Percentiles rank a stretch among this genome's conserved stretches.
phyloP scores from a whole-genome alignment of 2,797 vertebrate genomes.

The Neostethus bicornis region DNA sequence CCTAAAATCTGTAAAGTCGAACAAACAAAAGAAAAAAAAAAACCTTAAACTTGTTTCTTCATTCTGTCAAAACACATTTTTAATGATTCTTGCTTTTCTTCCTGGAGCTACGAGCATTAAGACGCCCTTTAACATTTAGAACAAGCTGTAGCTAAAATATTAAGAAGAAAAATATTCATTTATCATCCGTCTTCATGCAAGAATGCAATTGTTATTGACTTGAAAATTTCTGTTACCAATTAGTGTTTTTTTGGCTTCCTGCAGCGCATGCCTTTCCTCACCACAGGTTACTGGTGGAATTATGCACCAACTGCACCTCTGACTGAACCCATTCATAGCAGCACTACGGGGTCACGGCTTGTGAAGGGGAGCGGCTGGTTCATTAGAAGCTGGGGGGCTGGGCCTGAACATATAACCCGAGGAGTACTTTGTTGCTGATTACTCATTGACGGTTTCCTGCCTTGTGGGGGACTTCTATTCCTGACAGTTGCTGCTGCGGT shows the following conservation, averaged over 20 bases:
- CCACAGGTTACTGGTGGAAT: conserved; percentile 46
- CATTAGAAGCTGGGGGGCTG: conserved; percentile 36
- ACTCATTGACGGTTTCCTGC: conserved; percentile 70
- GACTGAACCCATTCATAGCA: conserved; percentile 38
- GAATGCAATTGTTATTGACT: no score
- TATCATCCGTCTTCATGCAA: no score
- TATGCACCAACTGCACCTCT: conserved; percentile 42
- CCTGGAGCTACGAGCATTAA: no score
- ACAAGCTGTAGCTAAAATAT: no score
- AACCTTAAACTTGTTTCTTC: no score
- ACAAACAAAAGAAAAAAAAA: no score
- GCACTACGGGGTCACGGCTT: conserved; percentile 28
- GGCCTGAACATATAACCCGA: conserved; percentile 57
- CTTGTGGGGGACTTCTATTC: conserved; percentile 69
- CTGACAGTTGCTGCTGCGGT: conserved; percentile 62
- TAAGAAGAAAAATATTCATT: no score
- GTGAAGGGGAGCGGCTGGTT: conserved; percentile 54
- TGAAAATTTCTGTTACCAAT: not conserved
- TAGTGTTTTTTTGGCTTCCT: conserved; percentile 16
- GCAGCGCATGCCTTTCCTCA: conserved; percentile 10
- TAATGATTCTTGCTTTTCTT: no score
- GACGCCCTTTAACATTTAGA: no score
- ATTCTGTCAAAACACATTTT: no score
- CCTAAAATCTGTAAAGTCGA: no score
- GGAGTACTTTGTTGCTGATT: conserved; percentile 71